A percentile compares a stretch with the other conserved stretches of the same genome.
Conservation (phyloP, 1,140 invertebrate genomes). For the Neuroterus valhalla region DNA sequence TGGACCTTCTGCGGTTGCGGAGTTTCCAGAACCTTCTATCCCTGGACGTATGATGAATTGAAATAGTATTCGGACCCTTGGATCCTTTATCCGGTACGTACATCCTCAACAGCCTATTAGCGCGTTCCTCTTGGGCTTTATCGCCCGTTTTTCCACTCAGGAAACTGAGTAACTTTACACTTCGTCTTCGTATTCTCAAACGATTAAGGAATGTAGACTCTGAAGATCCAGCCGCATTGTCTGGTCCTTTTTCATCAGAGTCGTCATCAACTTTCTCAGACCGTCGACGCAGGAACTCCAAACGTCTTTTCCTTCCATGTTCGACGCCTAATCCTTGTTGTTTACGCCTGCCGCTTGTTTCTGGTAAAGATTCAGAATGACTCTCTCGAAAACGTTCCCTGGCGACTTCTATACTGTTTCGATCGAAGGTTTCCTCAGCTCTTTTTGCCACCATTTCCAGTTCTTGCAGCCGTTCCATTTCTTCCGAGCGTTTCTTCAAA, state of each 20-base stretch:
- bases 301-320: constrained; percentile 48
- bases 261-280: constrained; percentile 54
- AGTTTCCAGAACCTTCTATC: constrained; percentile 72
- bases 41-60: constrained; percentile 70
- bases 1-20: constrained; percentile 67
- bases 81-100: constrained; percentile 65
- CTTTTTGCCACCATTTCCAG: constrained; percentile 57
- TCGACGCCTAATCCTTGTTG: constrained; percentile 49
- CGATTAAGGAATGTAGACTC: constrained; percentile 63
- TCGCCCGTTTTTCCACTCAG: constrained; percentile 62
- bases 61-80: constrained; percentile 67
- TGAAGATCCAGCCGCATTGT: constrained; percentile 39
- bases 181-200: constrained; percentile 60
- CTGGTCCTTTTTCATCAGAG: constrained; percentile 50
- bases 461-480: constrained; percentile 53
- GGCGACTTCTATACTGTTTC: constrained; percentile 41
- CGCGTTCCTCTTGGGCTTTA: constrained; percentile 65
- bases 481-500: constrained; percentile 31
- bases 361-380: constrained; percentile 22
- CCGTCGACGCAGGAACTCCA: constrained; percentile 53
- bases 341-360: constrained; percentile 27
- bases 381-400: neutral
- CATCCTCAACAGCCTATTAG: constrained; percentile 63
- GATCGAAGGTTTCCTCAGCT: constrained; percentile 58
- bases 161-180: constrained; percentile 66